These are phyloP conservation scores for Stercorarius parasiticus DNA, from an alignment of 2,113 vertebrate species.

Conservation along the genomic window DNA sequence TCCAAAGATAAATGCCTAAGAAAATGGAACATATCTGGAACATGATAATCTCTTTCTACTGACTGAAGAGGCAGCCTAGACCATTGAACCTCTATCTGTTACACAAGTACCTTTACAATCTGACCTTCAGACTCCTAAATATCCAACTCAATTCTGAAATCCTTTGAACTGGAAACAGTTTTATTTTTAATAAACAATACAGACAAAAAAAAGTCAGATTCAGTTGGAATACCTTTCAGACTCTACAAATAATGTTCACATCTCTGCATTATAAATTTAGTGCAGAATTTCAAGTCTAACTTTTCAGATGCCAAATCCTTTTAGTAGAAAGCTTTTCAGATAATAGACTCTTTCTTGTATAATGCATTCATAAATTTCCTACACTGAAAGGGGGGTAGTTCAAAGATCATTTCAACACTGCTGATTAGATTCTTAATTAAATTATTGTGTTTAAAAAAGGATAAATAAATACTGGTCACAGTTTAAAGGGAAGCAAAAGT, in stretches of 20 bases:
- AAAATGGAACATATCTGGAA: neutral
- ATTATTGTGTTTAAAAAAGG: neutral
- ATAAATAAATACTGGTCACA: neutral
- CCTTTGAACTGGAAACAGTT: neutral
- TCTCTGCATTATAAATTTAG: neutral
- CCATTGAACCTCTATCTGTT: neutral
- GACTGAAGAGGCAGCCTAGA: neutral
- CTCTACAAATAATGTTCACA: neutral
- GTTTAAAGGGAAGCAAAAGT: neutral
- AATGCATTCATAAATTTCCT: neutral
- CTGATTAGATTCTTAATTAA: slow-evolving; percentile 44
- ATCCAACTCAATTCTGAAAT: neutral
- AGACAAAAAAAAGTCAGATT: neutral
- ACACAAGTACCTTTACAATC: neutral
- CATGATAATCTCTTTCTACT: neutral
- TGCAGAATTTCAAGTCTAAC: neutral
- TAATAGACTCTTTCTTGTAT: neutral
- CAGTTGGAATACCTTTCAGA: neutral
- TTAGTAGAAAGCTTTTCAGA: slow-evolving; percentile 24
- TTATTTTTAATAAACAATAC: neutral
- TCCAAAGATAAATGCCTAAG: neutral
- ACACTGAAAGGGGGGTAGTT: neutral
- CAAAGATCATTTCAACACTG: slow-evolving; percentile 29
- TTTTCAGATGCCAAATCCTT: neutral
- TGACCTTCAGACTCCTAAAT: neutral